A percentile compares a stretch with the other conserved stretches of the same genome.
Evolutionary conservation across 2,113 vertebrate genomes (phyloP).

Genomic region (Neoarius graeffei): DNA sequence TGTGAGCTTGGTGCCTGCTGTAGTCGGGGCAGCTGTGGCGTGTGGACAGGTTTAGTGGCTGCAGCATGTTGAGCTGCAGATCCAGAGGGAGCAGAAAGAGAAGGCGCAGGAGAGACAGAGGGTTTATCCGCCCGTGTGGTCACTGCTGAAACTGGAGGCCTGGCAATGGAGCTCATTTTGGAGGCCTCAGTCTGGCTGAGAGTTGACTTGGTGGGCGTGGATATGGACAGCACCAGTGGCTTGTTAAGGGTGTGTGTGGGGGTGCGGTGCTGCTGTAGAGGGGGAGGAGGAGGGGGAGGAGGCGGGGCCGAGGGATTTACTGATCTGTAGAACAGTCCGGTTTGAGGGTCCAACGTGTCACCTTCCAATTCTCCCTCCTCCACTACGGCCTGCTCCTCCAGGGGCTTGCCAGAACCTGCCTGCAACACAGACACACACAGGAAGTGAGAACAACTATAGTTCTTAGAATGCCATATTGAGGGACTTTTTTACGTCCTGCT

Average conservation of each 20-base stretch:
- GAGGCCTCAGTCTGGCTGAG: conserved; percentile 67
- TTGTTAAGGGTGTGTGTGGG: conserved; percentile 60
- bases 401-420: conserved; percentile 63
- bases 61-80: conserved; percentile 77
- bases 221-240: conserved; percentile 76
- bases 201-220: conserved; percentile 72
- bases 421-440: conserved; percentile 69
- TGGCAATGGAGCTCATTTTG: conserved; percentile 76
- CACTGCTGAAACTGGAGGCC: conserved; percentile 38
- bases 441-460: neutral
- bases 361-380: conserved; percentile 93
- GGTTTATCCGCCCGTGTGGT: conserved; percentile 75
- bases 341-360: conserved; percentile 97
- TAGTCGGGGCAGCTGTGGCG: conserved; percentile 88
- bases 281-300: conserved; percentile 44
- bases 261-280: conserved; percentile 70
- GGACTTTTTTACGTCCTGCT: too few relatives aligned
- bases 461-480: too few relatives aligned
- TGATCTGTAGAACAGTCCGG: conserved; percentile 94
- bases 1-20: conserved; percentile 93
- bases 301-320: conserved; percentile 65
- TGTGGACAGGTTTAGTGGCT: conserved; percentile 79
- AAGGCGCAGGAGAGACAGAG: conserved; percentile 46
- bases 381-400: conserved; percentile 75
- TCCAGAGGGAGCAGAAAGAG: neutral